Percentiles rank a stretch among this genome's conserved stretches.
Conservation (phyloP, 2,797 vertebrate genomes). For the Avahi laniger region DNA sequence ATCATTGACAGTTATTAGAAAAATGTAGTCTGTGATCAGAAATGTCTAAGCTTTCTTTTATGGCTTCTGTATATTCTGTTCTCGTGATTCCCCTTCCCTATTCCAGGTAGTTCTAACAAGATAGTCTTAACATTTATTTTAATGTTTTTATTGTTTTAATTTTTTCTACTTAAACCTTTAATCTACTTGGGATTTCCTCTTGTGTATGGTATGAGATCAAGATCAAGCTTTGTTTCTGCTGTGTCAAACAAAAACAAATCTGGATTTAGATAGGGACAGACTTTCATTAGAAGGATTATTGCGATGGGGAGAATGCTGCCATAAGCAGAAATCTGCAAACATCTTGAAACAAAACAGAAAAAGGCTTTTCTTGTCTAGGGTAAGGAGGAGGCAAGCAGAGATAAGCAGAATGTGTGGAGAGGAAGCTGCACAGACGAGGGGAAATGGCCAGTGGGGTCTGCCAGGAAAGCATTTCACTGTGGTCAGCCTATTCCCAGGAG, state of each 20-base stretch:
- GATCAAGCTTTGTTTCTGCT: conserved; percentile 19
- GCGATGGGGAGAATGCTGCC: background rate
- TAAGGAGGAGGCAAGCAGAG: background rate
- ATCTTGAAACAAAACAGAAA: background rate
- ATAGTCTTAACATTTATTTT: background rate
- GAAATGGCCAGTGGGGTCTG: background rate
- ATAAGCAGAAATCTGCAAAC: conserved; percentile 14
- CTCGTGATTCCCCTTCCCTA: background rate
- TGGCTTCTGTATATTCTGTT: background rate
- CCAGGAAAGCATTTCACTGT: background rate
- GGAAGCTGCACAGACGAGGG: background rate
- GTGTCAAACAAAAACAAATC: conserved; percentile 17
- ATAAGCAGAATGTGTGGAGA: background rate
- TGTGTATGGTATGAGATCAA: background rate
- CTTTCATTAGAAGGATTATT: background rate
- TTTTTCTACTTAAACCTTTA: conserved; percentile 24
- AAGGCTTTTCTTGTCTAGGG: background rate
- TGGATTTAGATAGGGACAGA: background rate
- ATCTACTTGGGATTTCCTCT: conserved; percentile 33
- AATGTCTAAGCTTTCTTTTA: conserved; percentile 35
- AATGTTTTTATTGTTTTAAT: background rate
- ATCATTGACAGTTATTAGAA: background rate
- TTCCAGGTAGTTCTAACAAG: background rate
- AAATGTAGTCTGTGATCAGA: background rate
- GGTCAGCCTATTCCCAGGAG: background rate